Conservation (phyloP, 2,797 vertebrate species). For the Rhinophrynus dorsalis region DNA sequence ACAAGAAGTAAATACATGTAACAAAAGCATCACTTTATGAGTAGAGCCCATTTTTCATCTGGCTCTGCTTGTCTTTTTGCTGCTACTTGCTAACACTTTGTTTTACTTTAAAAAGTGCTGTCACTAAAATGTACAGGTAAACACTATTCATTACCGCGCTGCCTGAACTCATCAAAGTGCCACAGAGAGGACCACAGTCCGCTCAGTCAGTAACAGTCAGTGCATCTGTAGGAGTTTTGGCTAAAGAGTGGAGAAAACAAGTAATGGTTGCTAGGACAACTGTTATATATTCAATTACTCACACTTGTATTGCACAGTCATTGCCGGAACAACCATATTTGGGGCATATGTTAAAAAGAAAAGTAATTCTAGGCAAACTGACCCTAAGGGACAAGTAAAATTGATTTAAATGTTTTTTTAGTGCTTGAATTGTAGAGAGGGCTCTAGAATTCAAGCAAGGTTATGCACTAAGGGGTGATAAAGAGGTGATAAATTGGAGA, state of each 20-base stretch:
- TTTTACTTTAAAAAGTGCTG: constrained; percentile 27
- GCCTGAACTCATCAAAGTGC: neutral
- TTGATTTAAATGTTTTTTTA: too few species aligned
- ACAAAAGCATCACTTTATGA: constrained; percentile 6
- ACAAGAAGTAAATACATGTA: neutral
- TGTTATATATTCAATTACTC: neutral
- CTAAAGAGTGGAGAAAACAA: neutral
- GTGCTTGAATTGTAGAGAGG: too few species aligned
- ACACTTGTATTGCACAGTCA: neutral
- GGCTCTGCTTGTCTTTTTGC: constrained; percentile 13
- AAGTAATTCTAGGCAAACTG: too few species aligned
- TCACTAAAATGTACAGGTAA: constrained; percentile 15
- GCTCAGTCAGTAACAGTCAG: constrained; percentile 26
- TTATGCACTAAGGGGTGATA: too few species aligned
- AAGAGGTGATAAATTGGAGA: too few species aligned
- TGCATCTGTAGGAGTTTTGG: constrained; percentile 22
- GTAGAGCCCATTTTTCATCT: constrained; percentile 3
- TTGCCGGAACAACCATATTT: neutral
- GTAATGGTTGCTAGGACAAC: neutral
- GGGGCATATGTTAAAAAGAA: too few species aligned
- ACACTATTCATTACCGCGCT: constrained; percentile 10
- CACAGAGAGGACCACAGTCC: neutral
- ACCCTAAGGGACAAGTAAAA: too few species aligned
- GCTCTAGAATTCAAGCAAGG: too few species aligned
- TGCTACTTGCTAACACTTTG: constrained; percentile 16